Base-by-base conservation (phyloP, 2,888 invertebrate genomes). In the Hirudinaria manillensis region DNA sequence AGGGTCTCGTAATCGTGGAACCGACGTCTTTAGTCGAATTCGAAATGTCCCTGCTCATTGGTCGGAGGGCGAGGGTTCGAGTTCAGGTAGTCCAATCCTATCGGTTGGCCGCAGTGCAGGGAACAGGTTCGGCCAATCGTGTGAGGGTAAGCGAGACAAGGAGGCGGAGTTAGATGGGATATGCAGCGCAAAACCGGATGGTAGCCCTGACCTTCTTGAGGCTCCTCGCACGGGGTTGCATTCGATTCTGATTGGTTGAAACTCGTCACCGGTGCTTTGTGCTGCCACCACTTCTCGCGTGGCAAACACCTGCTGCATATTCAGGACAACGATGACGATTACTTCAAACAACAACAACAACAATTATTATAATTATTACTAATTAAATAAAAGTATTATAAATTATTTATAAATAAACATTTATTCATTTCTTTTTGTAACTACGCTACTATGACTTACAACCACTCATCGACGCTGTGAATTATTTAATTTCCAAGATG, bases 151-250 rank as follows among this genome's bases (percentile, higher is more conserved):
- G 61, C 7, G 24, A 61, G 29, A 61, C 61, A 61, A 24, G 61
- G 61, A 61, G 61, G 61, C 24, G 61, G 61, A 61, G 61, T 61
- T 61, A 61, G n/a, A n/a, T 61, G 61, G 10, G 61, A 61, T 10
- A 61, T n/a, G 29, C 61, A 61, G 24, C 61, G 24, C 61, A 61
- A 29, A 7, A 29, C 24, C 13, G 61, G 29, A n/a, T 61, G 61
- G 13, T 24, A 27, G 19, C 7, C n/a, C 13, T 21, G 61, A 19
- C 29, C n/a, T 24, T 61, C 61, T 2, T 16, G 29, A n/a, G 29
- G 24, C n/a, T 61, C 61, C 24, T 24, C 61, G 29, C 29, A 3
- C 2, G 61, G 24, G 61, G 61, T 27, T 27, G 61, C 61, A n/a
- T n/a, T 61, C 10, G 61, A 27, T 10, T 61, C 61, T 29, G 29